Percentiles rank a stretch among this genome's conserved stretches.
These are phyloP conservation scores for Cynoglossus semilaevis DNA, from an alignment of 2,113 vertebrate species.

Conservation along the genomic window DNA sequence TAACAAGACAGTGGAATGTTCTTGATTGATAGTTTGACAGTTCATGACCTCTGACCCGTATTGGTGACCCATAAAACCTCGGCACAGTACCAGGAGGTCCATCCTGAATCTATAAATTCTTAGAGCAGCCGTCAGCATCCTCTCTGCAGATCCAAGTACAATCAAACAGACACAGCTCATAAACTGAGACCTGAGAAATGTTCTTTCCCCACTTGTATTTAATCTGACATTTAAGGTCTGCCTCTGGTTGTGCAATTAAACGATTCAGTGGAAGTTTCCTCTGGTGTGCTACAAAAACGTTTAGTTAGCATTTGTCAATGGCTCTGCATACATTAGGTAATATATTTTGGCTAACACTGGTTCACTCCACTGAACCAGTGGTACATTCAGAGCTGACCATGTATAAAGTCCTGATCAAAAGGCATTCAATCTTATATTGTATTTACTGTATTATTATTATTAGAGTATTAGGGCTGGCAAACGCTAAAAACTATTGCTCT, in stretches of 20 bases:
- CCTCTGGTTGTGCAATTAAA: constrained; percentile 29
- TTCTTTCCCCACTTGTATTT: constrained; percentile 29
- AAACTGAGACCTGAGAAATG: constrained; percentile 51
- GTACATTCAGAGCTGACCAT: too few relatives aligned
- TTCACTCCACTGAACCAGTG: too few relatives aligned
- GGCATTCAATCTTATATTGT: too few relatives aligned
- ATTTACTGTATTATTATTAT: too few relatives aligned
- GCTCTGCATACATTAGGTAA: neutral
- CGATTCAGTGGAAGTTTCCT: constrained; percentile 17
- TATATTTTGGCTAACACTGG: too few relatives aligned
- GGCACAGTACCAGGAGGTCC: constrained; percentile 52
- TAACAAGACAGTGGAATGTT: constrained; percentile 32
- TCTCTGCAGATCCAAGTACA: constrained; percentile 41
- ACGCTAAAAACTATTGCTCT: too few relatives aligned
- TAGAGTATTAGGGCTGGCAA: too few relatives aligned
- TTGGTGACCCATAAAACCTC: constrained; percentile 57
- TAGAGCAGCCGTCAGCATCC: constrained; percentile 43
- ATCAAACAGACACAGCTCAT: constrained; percentile 64
- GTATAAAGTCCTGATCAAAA: too few relatives aligned
- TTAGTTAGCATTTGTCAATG: neutral
- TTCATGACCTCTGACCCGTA: constrained; percentile 63
- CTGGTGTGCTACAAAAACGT: neutral
- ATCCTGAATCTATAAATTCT: constrained; percentile 61
- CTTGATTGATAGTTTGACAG: constrained; percentile 59
- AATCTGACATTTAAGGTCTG: constrained; percentile 50